phyloP scores from a whole-genome alignment of 2,888 invertebrate genomes.

The Acleris cristana region DNA sequence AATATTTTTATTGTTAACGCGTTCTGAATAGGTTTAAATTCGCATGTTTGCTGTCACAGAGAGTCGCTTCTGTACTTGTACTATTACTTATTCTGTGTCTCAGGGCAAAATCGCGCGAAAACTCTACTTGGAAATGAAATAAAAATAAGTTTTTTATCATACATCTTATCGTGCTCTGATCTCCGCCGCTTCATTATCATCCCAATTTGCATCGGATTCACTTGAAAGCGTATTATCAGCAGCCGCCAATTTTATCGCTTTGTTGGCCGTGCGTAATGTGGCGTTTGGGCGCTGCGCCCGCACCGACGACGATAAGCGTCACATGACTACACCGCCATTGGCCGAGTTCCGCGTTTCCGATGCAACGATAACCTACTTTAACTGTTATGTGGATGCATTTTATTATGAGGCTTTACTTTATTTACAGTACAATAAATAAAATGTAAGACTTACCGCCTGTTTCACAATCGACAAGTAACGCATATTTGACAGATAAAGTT shows the following conservation, averaged over 20 bases:
- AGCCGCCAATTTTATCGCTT: constrained; percentile 30
- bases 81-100: too few relatives aligned
- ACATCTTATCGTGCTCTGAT: background rate
- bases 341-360: constrained; percentile 28
- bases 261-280: constrained; percentile 6
- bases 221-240: constrained; percentile 28
- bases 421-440: background rate
- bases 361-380: constrained; percentile 31
- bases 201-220: constrained; percentile 23
- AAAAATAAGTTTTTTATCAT: background rate
- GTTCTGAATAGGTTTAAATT: too few relatives aligned
- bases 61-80: too few relatives aligned
- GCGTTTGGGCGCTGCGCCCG: constrained; percentile 16
- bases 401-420: background rate
- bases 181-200: background rate
- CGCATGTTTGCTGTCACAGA: too few relatives aligned
- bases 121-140: too few relatives aligned
- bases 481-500: too few relatives aligned
- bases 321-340: constrained; percentile 42
- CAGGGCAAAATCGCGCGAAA: too few relatives aligned
- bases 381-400: background rate
- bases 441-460: too few relatives aligned
- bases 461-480: too few relatives aligned
- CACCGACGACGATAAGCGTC: constrained; percentile 36
- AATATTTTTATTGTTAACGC: too few relatives aligned